Base-by-base conservation (phyloP, 64 coral and sea anemone species). In the Exaiptasia diaphana region DNA sequence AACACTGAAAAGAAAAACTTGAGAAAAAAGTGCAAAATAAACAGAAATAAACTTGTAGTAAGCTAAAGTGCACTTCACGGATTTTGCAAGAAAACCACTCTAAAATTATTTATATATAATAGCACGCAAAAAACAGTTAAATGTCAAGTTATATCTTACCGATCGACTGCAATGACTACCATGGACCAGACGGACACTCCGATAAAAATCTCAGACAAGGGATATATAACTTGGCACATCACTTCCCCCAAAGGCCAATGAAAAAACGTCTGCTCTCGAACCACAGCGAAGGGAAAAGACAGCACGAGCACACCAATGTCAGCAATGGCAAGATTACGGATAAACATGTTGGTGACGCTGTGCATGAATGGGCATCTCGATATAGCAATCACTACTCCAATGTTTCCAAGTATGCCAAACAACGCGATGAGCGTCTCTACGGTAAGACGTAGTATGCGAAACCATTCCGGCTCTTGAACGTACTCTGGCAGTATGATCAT, bases 171-270 rank as follows among this genome's bases (percentile, higher is more conserved):
- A 30, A 93, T 88, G 11, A 88, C 39, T 0, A 59, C 79, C 28
- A 93, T 93, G 5, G 91, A 93, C 91, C 91, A 93, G 15, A 78
- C 73, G 8, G 85, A 88, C 8, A 87, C 85, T 23, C 91, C 91
- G 18, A 78, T 59, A 37, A 93, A 93, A 5, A 93, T 46, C 26
- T 93, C 91, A 24, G 60, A 60, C 6, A 88, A 30, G 1, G 91
- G 91, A 12, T 78, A 76, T 3, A 76, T 25, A 3, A 74, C 81
- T 38, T 75, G 91, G 53, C 91, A 93, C 18, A 88, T 18, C 10
- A 3, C 48, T 29, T 71, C 62, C 41, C 91, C 91, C 22, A 93
- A 74, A 9, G 85, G 91, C 91, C 91, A 93, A 21, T 64, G 50
- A 11, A 43, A 71, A 4, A 76, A 30, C 3, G 49, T 76, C 53